Conservation (phyloP, 2,888 invertebrate genomes). For the Orchestes rusci region DNA sequence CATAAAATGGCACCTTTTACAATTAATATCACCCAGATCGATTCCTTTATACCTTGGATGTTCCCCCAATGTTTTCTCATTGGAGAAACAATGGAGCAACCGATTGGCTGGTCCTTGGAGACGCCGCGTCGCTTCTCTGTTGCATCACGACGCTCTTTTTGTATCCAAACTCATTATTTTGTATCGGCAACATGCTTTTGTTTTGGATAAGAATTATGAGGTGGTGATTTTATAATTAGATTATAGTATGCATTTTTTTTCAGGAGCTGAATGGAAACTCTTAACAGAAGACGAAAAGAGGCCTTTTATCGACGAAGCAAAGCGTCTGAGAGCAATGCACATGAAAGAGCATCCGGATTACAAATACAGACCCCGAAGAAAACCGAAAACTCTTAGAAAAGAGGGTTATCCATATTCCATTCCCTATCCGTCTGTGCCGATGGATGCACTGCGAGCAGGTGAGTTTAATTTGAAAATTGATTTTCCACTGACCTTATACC, state of each 20-base stretch:
- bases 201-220: too few relatives aligned
- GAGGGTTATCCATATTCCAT: conserved; percentile 90
- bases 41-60: conserved; percentile 16
- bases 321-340: conserved; percentile 86
- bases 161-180: conserved; percentile 45
- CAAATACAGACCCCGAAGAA: conserved; percentile 85
- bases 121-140: conserved; percentile 33
- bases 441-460: conserved; percentile 84
- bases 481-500: too few relatives aligned
- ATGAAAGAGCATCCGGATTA: conserved; percentile 95
- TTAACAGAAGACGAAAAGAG: conserved; percentile 90
- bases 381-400: conserved; percentile 81
- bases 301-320: conserved; percentile 97
- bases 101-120: conserved; percentile 37
- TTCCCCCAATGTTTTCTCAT: conserved; percentile 37
- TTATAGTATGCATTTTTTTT: too few relatives aligned
- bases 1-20: too few relatives aligned
- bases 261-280: conserved; percentile 94
- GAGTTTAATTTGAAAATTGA: conserved; percentile 42
- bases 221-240: too few relatives aligned
- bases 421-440: conserved; percentile 85
- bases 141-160: conserved; percentile 44
- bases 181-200: conserved; percentile 36
- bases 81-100: conserved; percentile 41
- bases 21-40: too few relatives aligned